Percentiles rank a stretch among this genome's conserved stretches.
Evolutionary conservation across 2,888 invertebrate species (phyloP).

Genomic region (Acronicta leporina): DNA sequence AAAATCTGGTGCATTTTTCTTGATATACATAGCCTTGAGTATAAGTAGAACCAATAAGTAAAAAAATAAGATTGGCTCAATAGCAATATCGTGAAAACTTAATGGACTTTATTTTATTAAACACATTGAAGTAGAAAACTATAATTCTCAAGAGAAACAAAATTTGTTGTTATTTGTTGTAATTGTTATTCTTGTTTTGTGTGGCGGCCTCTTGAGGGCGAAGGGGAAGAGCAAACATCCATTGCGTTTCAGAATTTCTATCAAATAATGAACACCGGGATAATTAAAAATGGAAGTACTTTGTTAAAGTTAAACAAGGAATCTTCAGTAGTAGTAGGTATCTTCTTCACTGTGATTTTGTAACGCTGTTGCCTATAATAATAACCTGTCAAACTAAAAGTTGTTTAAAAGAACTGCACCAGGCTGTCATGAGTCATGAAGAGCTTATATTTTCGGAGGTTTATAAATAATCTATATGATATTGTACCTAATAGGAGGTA

Average conservation of each 20-base stretch:
- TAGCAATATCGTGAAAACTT: slow-evolving; percentile 19
- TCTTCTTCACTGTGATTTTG: background rate
- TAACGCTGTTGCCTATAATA: background rate
- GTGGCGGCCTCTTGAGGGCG: slow-evolving; percentile 12
- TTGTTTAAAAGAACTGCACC: slow-evolving; percentile 13
- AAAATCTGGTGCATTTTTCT: too few relatives aligned
- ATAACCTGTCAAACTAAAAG: slow-evolving; percentile 7
- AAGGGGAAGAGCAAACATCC: slow-evolving; percentile 5
- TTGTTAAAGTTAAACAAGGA: background rate
- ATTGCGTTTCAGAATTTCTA: slow-evolving; percentile 15
- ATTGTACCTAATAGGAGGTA: slow-evolving; percentile 29
- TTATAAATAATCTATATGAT: slow-evolving; percentile 34
- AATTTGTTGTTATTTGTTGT: too few relatives aligned
- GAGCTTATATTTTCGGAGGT: slow-evolving; percentile 7
- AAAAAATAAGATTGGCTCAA: slow-evolving; percentile 18
- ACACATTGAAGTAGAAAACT: slow-evolving; percentile 15
- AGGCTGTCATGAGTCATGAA: slow-evolving; percentile 26
- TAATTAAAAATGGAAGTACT: slow-evolving; percentile 12
- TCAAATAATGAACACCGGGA: slow-evolving; percentile 14
- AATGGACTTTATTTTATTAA: slow-evolving; percentile 7
- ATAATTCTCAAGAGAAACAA: background rate
- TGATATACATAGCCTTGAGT: too few relatives aligned
- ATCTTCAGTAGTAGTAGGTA: background rate
- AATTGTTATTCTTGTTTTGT: slow-evolving; percentile 21
- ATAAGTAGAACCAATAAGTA: too few relatives aligned